phyloP scores from a whole-genome alignment of 2,113 vertebrate genomes.

The Vulpes lagopus region DNA sequence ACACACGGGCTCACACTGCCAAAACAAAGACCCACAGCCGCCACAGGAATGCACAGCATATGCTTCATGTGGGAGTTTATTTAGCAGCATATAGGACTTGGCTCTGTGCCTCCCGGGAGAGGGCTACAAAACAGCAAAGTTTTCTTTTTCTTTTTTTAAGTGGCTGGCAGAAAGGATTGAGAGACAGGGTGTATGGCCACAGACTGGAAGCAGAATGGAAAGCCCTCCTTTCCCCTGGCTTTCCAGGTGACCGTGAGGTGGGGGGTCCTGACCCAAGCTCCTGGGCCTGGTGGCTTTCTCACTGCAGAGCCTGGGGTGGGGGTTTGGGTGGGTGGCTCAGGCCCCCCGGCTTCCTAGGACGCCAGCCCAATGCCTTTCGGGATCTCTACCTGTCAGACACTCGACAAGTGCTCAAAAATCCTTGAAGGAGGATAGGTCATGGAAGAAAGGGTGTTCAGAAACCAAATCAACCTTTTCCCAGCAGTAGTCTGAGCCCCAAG shows the following conservation, averaged over 20 bases:
- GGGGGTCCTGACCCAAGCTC: too few species aligned
- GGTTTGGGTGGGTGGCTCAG: accelerated
- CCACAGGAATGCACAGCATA: accelerated
- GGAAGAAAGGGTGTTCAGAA: background rate
- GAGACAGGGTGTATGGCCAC: background rate
- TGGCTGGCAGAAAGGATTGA: background rate
- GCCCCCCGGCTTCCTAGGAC: background rate
- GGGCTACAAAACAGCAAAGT: background rate
- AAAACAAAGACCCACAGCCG: background rate
- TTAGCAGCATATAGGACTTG: background rate
- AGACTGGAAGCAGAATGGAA: background rate
- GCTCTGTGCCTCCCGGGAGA: background rate
- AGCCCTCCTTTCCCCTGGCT: accelerated
- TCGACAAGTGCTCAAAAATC: background rate
- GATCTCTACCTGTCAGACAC: background rate
- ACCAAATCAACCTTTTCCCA: background rate
- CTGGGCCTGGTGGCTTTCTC: background rate
- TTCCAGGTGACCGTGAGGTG: background rate
- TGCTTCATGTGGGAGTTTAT: background rate
- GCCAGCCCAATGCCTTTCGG: background rate
- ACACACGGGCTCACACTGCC: background rate
- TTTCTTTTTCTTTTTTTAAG: background rate
- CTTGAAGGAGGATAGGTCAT: too few species aligned
- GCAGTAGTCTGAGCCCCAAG: accelerated
- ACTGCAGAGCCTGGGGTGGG: accelerated